Percentiles rank a stretch among this genome's conserved stretches.
These are phyloP conservation scores for Gymnobelideus leadbeateri DNA, from an alignment of 2,113 vertebrate genomes.

Conservation along the genomic window DNA sequence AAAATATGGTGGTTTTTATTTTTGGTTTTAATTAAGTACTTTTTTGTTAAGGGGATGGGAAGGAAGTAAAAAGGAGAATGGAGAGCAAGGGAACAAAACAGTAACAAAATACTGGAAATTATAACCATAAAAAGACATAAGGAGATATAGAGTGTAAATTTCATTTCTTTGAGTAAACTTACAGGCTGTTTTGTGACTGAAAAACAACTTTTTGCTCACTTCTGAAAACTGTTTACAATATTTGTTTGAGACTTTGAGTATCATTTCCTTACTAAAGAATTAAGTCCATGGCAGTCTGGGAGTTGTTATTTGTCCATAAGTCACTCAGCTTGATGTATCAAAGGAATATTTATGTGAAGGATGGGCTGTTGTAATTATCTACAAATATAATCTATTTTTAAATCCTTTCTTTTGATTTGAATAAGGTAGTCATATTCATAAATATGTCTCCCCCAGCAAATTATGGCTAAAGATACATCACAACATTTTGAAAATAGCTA, in stretches of 20 bases:
- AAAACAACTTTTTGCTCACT: background rate
- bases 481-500: slow-evolving; percentile 62
- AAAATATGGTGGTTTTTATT: background rate
- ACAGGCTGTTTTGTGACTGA: background rate
- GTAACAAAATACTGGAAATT: background rate
- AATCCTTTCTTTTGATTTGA: background rate
- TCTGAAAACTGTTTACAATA: background rate
- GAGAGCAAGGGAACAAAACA: background rate
- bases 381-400: slow-evolving; percentile 2
- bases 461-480: background rate
- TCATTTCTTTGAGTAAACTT: background rate
- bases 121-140: background rate
- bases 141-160: background rate
- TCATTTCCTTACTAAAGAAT: background rate
- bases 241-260: background rate
- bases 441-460: background rate
- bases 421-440: background rate
- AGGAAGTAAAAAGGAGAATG: background rate
- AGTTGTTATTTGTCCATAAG: background rate
- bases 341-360: background rate
- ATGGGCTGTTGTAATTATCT: background rate
- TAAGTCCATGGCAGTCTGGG: background rate
- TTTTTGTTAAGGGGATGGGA: background rate
- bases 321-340: background rate
- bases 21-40: background rate